These are phyloP conservation scores for Belonocnema kinseyi DNA, from an alignment of 1,140 invertebrate genomes.

Conservation along the genomic window DNA sequence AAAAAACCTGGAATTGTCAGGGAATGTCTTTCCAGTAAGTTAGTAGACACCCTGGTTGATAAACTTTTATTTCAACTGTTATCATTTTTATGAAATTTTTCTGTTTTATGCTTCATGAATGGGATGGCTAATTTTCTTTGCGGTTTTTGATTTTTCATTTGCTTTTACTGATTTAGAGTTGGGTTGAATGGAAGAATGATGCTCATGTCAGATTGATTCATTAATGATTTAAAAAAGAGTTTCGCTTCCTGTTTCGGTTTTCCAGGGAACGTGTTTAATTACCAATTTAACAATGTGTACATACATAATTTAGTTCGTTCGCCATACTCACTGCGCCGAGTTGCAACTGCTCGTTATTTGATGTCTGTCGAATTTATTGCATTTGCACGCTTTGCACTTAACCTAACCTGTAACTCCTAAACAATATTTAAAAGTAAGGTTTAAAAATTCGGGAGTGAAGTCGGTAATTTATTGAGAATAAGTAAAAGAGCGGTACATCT, in stretches of 20 bases:
- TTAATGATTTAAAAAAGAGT: neutral
- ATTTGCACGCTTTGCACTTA: constrained; percentile 49
- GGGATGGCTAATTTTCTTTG: too few species aligned
- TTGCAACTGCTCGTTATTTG: constrained; percentile 51
- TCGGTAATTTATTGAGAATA: constrained; percentile 32
- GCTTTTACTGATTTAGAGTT: too few species aligned
- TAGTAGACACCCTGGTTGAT: too few species aligned
- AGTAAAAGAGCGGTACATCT: constrained; percentile 15
- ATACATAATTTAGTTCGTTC: constrained; percentile 2
- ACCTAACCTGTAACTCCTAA: constrained; percentile 38
- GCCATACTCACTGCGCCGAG: constrained; percentile 43
- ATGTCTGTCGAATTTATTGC: constrained; percentile 46
- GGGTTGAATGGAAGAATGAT: too few species aligned
- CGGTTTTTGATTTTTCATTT: too few species aligned
- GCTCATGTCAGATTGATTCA: neutral
- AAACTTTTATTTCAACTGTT: neutral
- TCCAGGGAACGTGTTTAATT: neutral
- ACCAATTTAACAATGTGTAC: neutral
- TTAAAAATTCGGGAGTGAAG: constrained; percentile 28
- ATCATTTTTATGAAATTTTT: too few species aligned
- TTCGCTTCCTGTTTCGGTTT: neutral
- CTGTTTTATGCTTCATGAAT: too few species aligned
- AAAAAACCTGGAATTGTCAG: too few species aligned
- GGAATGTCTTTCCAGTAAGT: too few species aligned
- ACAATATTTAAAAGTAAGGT: neutral